These are phyloP conservation scores for Heterodera carotae DNA, from an alignment of 1,140 invertebrate species.

Conservation along the genomic window DNA sequence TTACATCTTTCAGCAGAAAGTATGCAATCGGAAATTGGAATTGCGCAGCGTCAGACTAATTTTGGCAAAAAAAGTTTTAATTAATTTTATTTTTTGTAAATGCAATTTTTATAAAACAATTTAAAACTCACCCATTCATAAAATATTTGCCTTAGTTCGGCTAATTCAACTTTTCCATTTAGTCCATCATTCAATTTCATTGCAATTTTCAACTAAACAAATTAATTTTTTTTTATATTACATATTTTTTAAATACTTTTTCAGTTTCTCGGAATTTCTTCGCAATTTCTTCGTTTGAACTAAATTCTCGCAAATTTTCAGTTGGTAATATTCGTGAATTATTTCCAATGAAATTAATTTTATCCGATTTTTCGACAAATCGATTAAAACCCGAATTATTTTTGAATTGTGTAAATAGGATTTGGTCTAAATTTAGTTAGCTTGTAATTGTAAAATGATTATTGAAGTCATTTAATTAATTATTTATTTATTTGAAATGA, in stretches of 20 bases:
- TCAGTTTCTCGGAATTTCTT: background rate
- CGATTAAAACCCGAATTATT: background rate
- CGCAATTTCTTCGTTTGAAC: background rate
- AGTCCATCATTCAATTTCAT: background rate
- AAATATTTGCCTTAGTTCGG: background rate
- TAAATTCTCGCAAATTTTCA: background rate
- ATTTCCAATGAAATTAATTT: background rate
- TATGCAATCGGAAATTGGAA: background rate
- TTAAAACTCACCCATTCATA: background rate
- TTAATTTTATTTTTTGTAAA: background rate
- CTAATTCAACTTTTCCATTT: background rate
- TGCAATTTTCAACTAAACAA: background rate
- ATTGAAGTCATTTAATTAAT: too few relatives aligned
- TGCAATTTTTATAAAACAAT: too few relatives aligned
- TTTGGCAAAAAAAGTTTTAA: background rate
- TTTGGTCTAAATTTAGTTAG: background rate
- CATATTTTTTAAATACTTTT: conserved; percentile 1
- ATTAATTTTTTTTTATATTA: background rate
- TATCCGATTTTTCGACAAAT: background rate
- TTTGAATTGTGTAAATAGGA: background rate
- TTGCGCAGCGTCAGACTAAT: background rate
- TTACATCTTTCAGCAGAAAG: background rate
- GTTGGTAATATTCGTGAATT: background rate
- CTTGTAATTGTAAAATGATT: too few relatives aligned
- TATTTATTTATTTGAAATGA: background rate